Percentiles rank a stretch among this genome's conserved stretches.
Evolutionary conservation across 2,113 vertebrate species (phyloP).

Genomic region (Oncorhynchus tshawytscha): DNA sequence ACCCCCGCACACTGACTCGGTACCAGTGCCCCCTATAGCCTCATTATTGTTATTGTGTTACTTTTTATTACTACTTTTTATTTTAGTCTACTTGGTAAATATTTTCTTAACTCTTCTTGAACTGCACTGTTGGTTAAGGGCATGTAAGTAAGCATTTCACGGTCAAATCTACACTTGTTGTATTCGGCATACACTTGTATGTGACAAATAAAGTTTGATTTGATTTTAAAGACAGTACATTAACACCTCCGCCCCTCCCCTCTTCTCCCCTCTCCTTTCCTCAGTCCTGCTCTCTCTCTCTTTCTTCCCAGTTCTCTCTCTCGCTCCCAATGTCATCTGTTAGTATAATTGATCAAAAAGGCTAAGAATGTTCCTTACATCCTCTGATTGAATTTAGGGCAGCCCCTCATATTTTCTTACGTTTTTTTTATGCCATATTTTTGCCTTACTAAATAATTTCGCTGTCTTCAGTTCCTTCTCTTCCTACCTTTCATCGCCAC

Average conservation of each 20-base stretch:
- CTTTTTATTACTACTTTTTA: too few relatives aligned
- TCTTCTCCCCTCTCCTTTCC: slow-evolving; percentile 37
- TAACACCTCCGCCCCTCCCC: slow-evolving; percentile 46
- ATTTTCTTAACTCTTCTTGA: slow-evolving; percentile 11
- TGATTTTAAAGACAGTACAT: too few relatives aligned
- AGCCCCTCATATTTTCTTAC: slow-evolving; percentile 31
- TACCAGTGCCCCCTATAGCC: too few relatives aligned
- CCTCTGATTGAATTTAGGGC: slow-evolving; percentile 61
- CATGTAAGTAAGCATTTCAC: too few relatives aligned
- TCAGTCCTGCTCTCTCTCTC: slow-evolving; percentile 6
- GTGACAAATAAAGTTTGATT: too few relatives aligned
- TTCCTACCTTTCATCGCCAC: slow-evolving; percentile 35
- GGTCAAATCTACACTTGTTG: too few relatives aligned
- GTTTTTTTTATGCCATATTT: slow-evolving; percentile 28
- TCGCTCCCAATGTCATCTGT: slow-evolving; percentile 58
- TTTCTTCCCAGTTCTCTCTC: not conserved
- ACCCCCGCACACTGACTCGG: too few relatives aligned
- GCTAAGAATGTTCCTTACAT: slow-evolving; percentile 43
- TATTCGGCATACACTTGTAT: too few relatives aligned
- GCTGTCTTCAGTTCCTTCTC: slow-evolving; percentile 18
- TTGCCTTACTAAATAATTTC: not conserved
- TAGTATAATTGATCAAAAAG: slow-evolving; percentile 72
- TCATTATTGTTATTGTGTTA: too few relatives aligned
- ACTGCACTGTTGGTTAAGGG: too few relatives aligned
- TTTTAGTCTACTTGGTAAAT: slow-evolving; percentile 10